phyloP scores from a whole-genome alignment of 2,888 invertebrate genomes.

The Epirrhoe tristata region DNA sequence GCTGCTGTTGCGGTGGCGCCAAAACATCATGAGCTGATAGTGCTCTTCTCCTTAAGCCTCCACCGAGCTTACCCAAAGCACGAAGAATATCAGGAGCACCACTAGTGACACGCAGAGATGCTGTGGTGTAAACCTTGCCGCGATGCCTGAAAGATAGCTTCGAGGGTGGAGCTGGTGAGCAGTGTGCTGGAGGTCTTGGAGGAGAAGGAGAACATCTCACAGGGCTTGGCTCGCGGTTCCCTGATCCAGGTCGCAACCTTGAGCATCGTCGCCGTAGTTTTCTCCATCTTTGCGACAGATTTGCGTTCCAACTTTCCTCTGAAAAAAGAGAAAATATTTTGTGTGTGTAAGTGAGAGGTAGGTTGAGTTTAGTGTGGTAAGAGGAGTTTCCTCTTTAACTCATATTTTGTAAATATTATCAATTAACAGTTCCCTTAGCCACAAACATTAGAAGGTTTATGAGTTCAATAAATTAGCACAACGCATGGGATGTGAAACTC shows the following conservation, averaged over 20 bases:
- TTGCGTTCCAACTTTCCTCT: constrained; percentile 91
- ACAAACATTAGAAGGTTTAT: constrained; percentile 28
- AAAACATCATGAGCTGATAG: constrained; percentile 89
- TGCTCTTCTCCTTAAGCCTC: constrained; percentile 88
- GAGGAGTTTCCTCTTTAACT: no score
- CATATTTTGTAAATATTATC: neutral
- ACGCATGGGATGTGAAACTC: constrained; percentile 33
- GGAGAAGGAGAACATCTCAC: constrained; percentile 85
- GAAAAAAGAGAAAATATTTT: constrained; percentile 57
- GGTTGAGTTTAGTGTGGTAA: no score
- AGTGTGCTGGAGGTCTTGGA: constrained; percentile 78
- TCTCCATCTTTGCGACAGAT: constrained; percentile 91
- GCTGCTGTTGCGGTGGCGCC: constrained; percentile 82
- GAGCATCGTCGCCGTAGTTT: constrained; percentile 89
- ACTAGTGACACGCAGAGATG: constrained; percentile 78
- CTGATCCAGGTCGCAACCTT: constrained; percentile 87
- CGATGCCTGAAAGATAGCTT: constrained; percentile 81
- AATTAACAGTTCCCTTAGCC: constrained; percentile 18
- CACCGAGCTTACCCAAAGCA: constrained; percentile 89
- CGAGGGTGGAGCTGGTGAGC: constrained; percentile 78
- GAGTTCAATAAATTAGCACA: constrained; percentile 29
- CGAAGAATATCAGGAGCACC: constrained; percentile 88
- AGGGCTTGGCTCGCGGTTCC: constrained; percentile 82
- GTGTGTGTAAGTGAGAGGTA: no score
- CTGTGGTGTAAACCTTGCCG: constrained; percentile 81